Percentiles rank a stretch among this genome's conserved stretches.
Conservation (phyloP, 2,888 invertebrate genomes). For the Lordiphosa andalusiaca region DNA sequence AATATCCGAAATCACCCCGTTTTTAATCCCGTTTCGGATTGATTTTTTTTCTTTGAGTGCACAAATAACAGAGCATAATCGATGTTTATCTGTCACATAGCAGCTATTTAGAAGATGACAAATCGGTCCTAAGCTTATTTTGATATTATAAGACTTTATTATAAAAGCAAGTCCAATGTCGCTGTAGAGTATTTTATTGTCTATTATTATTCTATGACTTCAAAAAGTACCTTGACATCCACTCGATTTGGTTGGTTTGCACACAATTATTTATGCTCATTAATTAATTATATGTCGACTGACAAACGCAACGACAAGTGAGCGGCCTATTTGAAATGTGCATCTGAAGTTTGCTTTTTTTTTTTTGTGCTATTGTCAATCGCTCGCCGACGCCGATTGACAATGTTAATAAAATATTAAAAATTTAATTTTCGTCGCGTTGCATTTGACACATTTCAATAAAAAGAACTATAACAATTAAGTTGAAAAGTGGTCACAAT, state of each 20-base stretch:
- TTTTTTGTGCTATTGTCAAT: not conserved
- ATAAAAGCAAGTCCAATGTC: too few species aligned
- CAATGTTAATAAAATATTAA: conserved; percentile 20
- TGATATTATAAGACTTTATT: too few species aligned
- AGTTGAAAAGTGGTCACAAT: conserved; percentile 12
- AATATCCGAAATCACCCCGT: too few species aligned
- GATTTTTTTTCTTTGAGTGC: too few species aligned
- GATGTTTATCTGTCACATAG: too few species aligned
- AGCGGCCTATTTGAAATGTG: not conserved
- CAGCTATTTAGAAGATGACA: too few species aligned
- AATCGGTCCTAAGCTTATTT: too few species aligned
- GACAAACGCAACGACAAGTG: conserved; percentile 48
- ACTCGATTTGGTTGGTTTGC: conserved; percentile 12
- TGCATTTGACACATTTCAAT: conserved; percentile 25
- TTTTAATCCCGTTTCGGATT: too few species aligned
- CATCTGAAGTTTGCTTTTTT: not conserved
- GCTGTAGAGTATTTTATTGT: not conserved
- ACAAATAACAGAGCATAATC: too few species aligned
- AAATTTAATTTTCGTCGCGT: conserved; percentile 22
- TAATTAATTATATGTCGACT: conserved; percentile 49
- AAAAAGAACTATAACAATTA: conserved; percentile 29
- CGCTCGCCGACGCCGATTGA: too few species aligned
- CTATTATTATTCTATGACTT: not conserved
- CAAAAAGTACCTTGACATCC: not conserved
- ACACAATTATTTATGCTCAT: conserved; percentile 42